These are phyloP conservation scores for Tupaia tana DNA, from an alignment of 2,113 vertebrate species.

Conservation along the genomic window DNA sequence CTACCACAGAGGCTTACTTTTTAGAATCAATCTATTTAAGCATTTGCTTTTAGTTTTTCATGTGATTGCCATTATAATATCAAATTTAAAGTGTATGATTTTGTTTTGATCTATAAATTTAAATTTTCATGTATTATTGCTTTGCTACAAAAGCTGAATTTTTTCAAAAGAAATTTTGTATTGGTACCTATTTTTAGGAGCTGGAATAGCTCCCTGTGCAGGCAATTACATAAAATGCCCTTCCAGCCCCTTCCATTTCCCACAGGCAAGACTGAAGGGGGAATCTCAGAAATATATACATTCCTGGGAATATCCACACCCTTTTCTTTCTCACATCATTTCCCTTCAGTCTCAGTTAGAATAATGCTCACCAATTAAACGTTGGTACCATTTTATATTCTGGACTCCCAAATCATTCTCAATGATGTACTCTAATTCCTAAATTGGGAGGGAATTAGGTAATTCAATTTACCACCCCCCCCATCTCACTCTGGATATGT, in stretches of 20 bases:
- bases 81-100: slow-evolving; percentile 7
- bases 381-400: neutral
- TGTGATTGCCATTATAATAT: neutral
- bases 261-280: neutral
- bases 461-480: rapidly evolving
- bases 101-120: slow-evolving; percentile 21
- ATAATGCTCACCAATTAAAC: neutral
- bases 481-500: neutral
- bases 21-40: neutral
- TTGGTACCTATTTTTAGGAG: neutral
- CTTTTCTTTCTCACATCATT: neutral
- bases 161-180: neutral
- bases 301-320: neutral
- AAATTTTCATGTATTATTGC: neutral
- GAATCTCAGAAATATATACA: neutral
- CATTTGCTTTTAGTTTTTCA: slow-evolving; percentile 18
- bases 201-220: neutral
- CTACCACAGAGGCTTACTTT: neutral
- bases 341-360: neutral
- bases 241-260: neutral
- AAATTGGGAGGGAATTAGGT: neutral
- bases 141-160: neutral
- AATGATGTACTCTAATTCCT: neutral
- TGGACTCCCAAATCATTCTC: neutral
- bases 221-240: neutral